phyloP scores from a whole-genome alignment of 2,888 invertebrate species.

The Hyalella azteca region DNA sequence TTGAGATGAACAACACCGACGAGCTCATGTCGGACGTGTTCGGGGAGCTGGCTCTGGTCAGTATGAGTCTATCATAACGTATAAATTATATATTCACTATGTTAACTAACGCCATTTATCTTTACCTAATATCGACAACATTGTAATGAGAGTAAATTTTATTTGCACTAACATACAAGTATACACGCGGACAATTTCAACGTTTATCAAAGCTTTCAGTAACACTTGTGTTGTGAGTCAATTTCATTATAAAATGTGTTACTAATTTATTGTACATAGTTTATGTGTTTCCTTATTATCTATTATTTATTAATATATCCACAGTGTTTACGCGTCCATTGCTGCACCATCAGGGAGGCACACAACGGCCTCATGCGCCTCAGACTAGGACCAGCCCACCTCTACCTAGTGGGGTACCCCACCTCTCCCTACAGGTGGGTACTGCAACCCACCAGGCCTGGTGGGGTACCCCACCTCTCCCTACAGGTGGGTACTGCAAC shows the following conservation, averaged over 20 bases:
- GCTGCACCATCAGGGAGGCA: slow-evolving; percentile 32
- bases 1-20: not conserved
- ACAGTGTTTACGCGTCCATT: slow-evolving; percentile 42
- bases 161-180: not conserved
- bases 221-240: too few species aligned
- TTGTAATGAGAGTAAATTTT: not conserved
- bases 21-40: not conserved
- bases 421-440: slow-evolving; percentile 40
- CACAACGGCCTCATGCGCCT: slow-evolving; percentile 41
- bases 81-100: not conserved
- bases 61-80: not conserved
- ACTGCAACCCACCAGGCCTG: not conserved
- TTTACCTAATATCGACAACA: not conserved
- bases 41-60: not conserved
- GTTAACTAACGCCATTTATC: not conserved
- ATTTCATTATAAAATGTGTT: not conserved
- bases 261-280: not conserved
- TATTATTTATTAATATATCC: not conserved
- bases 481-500: not conserved
- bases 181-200: not conserved
- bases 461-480: not conserved
- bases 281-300: not conserved
- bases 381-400: slow-evolving; percentile 39
- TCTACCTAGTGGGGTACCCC: slow-evolving; percentile 41
- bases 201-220: too few species aligned